Evolutionary conservation across 30 jellyfish, hydroid and myxozoan genomes (phyloP).

Genomic region (Hydractinia echinata): DNA sequence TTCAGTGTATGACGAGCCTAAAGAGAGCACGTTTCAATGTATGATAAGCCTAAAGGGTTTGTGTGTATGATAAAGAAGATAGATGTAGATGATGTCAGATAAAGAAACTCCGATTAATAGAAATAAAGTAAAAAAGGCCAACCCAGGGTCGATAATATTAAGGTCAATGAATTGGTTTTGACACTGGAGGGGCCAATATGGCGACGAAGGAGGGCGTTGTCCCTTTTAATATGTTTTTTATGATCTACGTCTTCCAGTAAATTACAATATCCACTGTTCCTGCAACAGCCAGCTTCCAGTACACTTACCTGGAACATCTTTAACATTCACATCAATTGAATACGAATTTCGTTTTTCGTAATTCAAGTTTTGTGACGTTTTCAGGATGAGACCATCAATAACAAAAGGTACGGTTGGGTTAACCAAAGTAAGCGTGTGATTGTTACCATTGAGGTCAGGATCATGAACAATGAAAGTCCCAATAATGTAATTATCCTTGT

Average conservation of each 20-base stretch:
- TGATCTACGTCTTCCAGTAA: too few species aligned
- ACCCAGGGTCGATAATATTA: neutral
- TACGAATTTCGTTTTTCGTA: neutral
- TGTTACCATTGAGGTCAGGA: slow-evolving; percentile 35
- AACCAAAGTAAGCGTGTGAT: neutral
- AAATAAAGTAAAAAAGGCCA: neutral
- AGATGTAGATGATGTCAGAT: neutral
- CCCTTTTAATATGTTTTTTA: too few species aligned
- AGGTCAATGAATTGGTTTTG: too few species aligned
- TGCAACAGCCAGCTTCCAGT: too few species aligned
- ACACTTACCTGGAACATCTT: neutral
- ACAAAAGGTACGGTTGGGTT: neutral
- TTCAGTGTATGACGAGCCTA: slow-evolving; percentile 47
- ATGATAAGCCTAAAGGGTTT: neutral
- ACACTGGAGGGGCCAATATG: too few species aligned
- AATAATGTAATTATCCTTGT: slow-evolving; percentile 25
- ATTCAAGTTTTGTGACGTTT: neutral
- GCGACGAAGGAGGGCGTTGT: too few species aligned
- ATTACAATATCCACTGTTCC: too few species aligned
- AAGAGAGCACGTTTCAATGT: neutral
- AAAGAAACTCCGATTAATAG: neutral
- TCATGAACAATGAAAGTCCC: slow-evolving; percentile 52
- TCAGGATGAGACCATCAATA: neutral
- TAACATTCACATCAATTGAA: neutral
- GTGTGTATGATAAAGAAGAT: neutral